Evolutionary conservation across 2,113 vertebrate species (phyloP), one percentile per base, ranked within the genome.

Genomic region (Eolophus roseicapilla): DNA sequence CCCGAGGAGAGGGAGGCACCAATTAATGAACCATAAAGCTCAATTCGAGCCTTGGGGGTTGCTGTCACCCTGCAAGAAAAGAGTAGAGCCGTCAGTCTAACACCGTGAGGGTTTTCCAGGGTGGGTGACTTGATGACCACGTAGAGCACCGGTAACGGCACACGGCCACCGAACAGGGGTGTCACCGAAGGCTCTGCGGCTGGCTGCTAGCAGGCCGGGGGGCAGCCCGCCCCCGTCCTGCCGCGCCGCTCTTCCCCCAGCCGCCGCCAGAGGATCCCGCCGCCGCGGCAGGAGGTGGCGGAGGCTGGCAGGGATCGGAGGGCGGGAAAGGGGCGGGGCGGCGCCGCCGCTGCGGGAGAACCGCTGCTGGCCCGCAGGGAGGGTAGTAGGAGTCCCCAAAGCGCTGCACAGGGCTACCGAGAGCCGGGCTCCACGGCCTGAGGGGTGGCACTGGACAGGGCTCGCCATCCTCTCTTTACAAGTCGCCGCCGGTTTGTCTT

Each of bases 191-290:
- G 29, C 55, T 28, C 43, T 21, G 75, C 74, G 20, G 49, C 65
- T 52, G 44, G 39, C 41, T 23, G 77, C 23, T 52, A 60, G 29
- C 19, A 17, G 23, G 21, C 13, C 11, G 27, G 29, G 4, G 1
- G 3, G 1, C 13, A 3, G 6, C 11, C 29, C 25, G 7, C 2
- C 5, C 28, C 19, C 17, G 6, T 2, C 17, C 29, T 18, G 6
- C 4, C 4, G 6, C 24, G 9, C 6, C 7, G 87, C 82, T 27
- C 76, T 96, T 96, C 95, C 94, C 80, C 15, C 9, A 15, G 90
- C 74, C 28, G 59, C 96, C 95, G 18, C 94, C 81, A 97, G 95
- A 95, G 88, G 96, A 91, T 88, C 90, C 87, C 95, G 47, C 6
- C 55, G 65, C 60, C 63, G 67, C 78, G 39, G 59, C 50, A 23